phyloP scores from a whole-genome alignment of 2,113 vertebrate species.

The Scomber colias region DNA sequence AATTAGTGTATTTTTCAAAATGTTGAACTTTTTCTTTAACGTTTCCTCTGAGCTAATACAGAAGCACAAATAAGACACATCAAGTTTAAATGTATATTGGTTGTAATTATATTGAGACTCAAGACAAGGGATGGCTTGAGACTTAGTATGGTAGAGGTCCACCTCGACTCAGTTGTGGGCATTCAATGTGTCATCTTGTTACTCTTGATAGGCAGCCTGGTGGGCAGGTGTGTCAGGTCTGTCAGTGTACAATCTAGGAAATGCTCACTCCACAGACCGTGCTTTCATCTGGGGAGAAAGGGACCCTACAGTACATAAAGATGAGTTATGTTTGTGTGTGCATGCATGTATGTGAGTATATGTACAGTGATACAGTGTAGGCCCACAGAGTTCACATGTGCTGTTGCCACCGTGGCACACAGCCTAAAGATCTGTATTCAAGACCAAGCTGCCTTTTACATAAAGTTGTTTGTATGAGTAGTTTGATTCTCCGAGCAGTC shows the following conservation, averaged over 20 bases:
- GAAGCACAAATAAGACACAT: no score
- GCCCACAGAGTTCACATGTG: neutral
- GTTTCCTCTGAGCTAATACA: no score
- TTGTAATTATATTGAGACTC: neutral
- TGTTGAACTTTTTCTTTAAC: no score
- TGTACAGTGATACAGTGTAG: neutral
- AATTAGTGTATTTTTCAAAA: no score
- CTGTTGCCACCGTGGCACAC: neutral
- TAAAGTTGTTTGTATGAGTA: constrained; percentile 5
- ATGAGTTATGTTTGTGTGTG: constrained; percentile 41
- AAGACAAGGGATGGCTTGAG: neutral
- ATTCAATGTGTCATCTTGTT: constrained; percentile 51
- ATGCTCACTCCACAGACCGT: constrained; percentile 9
- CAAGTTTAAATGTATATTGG: neutral
- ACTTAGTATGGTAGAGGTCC: constrained; percentile 5
- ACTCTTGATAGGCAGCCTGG: constrained; percentile 59
- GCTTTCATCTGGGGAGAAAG: constrained; percentile 45
- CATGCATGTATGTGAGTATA: neutral
- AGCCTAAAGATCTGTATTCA: neutral
- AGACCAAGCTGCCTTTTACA: neutral
- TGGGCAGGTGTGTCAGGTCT: constrained; percentile 64
- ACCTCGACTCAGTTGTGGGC: constrained; percentile 36
- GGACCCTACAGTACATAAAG: constrained; percentile 35
- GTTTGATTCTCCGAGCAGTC: constrained; percentile 12
- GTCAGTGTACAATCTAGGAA: constrained; percentile 60